A percentile compares a stretch with the other conserved stretches of the same genome.
Conservation (phyloP, 2,113 vertebrate species). For the Sclerurus mexicanus region DNA sequence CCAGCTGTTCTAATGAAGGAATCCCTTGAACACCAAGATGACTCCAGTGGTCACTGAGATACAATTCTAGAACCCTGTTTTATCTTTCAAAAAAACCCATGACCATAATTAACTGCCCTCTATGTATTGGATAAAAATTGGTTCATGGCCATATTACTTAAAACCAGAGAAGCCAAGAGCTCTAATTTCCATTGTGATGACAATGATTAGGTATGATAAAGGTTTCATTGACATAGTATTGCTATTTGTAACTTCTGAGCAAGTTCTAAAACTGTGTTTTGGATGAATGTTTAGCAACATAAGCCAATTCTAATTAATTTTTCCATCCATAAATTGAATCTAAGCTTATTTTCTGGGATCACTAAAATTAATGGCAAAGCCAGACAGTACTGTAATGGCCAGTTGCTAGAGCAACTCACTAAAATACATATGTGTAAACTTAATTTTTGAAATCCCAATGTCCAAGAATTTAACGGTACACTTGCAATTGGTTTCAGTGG, state of each 20-base stretch:
- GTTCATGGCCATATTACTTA: neutral
- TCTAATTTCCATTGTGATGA: neutral
- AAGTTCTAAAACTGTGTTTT: neutral
- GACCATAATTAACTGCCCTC: neutral
- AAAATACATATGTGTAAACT: fast-evolving
- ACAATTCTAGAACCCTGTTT: neutral
- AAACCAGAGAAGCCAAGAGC: neutral
- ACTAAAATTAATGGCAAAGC: neutral
- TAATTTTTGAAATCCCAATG: neutral
- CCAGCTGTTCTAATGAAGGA: neutral
- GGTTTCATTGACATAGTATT: neutral
- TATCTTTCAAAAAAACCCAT: neutral
- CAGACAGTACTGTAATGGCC: neutral
- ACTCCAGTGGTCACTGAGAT: neutral
- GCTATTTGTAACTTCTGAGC: neutral
- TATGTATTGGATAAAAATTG: neutral
- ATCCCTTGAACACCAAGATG: neutral
- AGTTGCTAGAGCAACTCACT: neutral
- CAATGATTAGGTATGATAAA: neutral
- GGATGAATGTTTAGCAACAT: neutral
- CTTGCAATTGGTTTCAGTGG: neutral
- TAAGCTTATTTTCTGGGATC: neutral
- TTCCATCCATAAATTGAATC: neutral
- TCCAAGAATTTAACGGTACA: neutral
- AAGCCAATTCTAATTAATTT: neutral